phyloP scores from a whole-genome alignment of 1,140 invertebrate genomes.

The honey bee (Apis mellifera) region DNA sequence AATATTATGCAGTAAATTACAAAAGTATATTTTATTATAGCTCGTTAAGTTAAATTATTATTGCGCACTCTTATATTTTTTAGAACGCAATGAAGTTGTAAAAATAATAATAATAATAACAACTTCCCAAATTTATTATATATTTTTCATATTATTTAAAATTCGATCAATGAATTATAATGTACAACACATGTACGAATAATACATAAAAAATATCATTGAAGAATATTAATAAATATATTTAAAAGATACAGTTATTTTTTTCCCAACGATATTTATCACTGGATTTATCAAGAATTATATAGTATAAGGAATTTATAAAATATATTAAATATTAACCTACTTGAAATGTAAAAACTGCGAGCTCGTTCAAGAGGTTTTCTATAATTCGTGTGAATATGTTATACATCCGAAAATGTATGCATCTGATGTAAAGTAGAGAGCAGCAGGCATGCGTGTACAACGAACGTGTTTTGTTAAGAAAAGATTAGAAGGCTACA shows the following conservation, averaged over 20 bases:
- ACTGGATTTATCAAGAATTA: too few species aligned
- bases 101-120: too few species aligned
- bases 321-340: background rate
- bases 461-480: conserved; percentile 65
- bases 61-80: too few species aligned
- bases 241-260: background rate
- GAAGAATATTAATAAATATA: background rate
- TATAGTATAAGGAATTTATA: background rate
- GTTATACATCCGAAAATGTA: conserved; percentile 40
- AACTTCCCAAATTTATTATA: too few species aligned
- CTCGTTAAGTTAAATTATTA: too few species aligned
- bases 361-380: conserved; percentile 15
- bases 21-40: too few species aligned
- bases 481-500: conserved; percentile 66
- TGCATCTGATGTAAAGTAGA: conserved; percentile 47
- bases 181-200: too few species aligned
- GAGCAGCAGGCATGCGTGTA: conserved; percentile 74
- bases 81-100: too few species aligned
- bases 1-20: too few species aligned
- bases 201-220: background rate
- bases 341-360: conserved; percentile 21
- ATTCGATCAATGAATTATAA: too few species aligned
- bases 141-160: too few species aligned
- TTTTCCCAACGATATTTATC: background rate
- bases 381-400: conserved; percentile 36